Base-by-base conservation (phyloP, 2,113 vertebrate genomes). In the Chinchilla lanigera region DNA sequence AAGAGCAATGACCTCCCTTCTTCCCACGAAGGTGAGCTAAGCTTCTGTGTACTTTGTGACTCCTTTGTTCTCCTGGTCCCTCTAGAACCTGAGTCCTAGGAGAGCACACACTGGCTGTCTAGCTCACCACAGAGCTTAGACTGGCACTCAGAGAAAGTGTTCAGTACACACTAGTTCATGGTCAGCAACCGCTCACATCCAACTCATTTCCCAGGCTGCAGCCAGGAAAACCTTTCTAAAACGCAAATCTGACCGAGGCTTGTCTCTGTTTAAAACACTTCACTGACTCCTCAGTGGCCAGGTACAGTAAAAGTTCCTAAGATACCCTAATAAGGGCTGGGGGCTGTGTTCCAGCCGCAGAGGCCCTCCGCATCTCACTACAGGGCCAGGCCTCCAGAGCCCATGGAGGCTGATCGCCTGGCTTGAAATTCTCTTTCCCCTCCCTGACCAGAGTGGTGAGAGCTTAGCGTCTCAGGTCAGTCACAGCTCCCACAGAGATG, bases 1-100 rank as follows among this genome's bases (percentile, higher is more conserved):
- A 1, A 16, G 12, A 2, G 11, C 0, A 5, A 4, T 11, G n/a
- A 33, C 0, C 0, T 26, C 26, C 7, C 24, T 44, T 61, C 22
- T 89, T 35, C 0, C 30, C 56, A 81, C 0, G 30, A 61, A 63
- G 3, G 41, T 16, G 3, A 33, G 41, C 63, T 1, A 7, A 61
- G 67, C 35, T 9, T 77, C 71, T 50, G 5, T 5, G 3, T 56
- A 0, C 38, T 2, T 24, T 44, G n/a, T 16, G 7, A 54, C 41
- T 63, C 33, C 47, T 6, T 60, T 24, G 38, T 50, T 86, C 41
- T 89, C 65, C 65, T 71, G 38, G n/a, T 13, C 30, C 9, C 65
- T 5, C 26, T 33, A 16, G 38, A 61, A 30, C 33, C 77, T 16
- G 30, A 89, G 65, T 50, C 20, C 52, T 22, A 50, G 60, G 38